Base-by-base conservation (phyloP, 2,888 invertebrate species). In the Aphelenchoides bicaudatus region DNA sequence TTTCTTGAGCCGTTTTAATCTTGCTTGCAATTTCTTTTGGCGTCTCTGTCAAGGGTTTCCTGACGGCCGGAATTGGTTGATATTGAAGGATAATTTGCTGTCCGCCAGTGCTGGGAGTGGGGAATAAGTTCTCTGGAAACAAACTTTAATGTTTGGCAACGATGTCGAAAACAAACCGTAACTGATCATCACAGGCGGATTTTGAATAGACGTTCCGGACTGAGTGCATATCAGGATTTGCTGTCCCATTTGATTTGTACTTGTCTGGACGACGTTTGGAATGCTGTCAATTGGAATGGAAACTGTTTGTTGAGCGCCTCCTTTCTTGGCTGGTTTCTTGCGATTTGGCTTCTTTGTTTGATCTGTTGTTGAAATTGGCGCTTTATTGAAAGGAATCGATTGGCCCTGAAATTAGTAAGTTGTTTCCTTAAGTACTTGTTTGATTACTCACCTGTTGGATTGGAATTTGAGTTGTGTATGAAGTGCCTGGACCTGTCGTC, bases 81-180 rank as follows among this genome's bases (percentile, higher is more conserved):
- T 51, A 51, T 30, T 51, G 52, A 2, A 51, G n/a, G 38, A 51
- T 19, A 13, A 51, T 37, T 30, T 51, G 52, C 48, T 51, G 52
- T 6, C 21, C 10, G 23, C 43, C 43, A 6, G 43, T 21, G 6
- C 21, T 19, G 6, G 21, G 21, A 6, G 43, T 43, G 8, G 43
- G 16, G 43, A 21, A 43, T 10, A 43, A 21, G 43, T 43, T 43
- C 25, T 43, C 43, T 43, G 43, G 25, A 43, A 6, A 8, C 8
- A 8, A 10, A 25, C 10, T 6, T 43, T 43, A 8, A 43, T 21
- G 23, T 43, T 43, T 8, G 16, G 10, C 21, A 10, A 43, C 10
- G 10, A 19, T 8, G 16, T 43, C 23, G 10, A 10, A 21, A 21
- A 10, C 6, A 19, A 43, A 19, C 43, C 43, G 43, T 43, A 43